Percentiles rank a stretch among this genome's conserved stretches.
Conservation (phyloP, 2,797 vertebrate genomes). For the Leucoraja ocellata region DNA sequence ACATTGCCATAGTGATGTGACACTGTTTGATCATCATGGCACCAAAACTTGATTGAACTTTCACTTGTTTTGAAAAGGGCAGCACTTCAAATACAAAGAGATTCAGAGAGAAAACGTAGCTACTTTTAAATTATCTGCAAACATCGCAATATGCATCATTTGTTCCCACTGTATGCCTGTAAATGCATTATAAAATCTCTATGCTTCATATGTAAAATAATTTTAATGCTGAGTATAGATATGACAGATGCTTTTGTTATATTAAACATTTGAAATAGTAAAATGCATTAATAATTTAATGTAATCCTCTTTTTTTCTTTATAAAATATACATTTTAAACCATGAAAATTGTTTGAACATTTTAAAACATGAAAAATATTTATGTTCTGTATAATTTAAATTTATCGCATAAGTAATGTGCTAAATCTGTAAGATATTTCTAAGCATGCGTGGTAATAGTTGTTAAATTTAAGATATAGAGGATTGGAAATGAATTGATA, state of each 20-base stretch:
- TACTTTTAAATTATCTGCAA: conserved; percentile 48
- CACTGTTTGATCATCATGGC: conserved; percentile 83
- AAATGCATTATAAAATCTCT: conserved; percentile 51
- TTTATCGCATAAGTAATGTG: neutral
- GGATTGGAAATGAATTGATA: neutral
- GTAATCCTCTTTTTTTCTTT: neutral
- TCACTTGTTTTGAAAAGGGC: conserved; percentile 89
- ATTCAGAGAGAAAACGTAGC: conserved; percentile 50
- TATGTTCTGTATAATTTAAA: conserved; percentile 4
- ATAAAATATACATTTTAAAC: neutral
- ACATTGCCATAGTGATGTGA: conserved; percentile 86
- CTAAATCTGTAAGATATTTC: neutral
- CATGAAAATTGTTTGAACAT: neutral
- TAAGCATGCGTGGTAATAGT: neutral
- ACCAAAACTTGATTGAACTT: conserved; percentile 78
- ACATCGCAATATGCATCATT: conserved; percentile 50
- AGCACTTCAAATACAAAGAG: conserved; percentile 57
- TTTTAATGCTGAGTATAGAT: conserved; percentile 43
- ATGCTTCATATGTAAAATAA: conserved; percentile 50
- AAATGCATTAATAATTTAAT: neutral
- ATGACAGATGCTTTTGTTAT: neutral
- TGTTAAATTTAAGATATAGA: neutral
- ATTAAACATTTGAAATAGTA: neutral
- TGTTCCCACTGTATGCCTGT: conserved; percentile 50
- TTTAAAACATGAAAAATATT: neutral